Evolutionary conservation across 2,113 vertebrate genomes (phyloP).

Genomic region (Melanerpes aurifrons): DNA sequence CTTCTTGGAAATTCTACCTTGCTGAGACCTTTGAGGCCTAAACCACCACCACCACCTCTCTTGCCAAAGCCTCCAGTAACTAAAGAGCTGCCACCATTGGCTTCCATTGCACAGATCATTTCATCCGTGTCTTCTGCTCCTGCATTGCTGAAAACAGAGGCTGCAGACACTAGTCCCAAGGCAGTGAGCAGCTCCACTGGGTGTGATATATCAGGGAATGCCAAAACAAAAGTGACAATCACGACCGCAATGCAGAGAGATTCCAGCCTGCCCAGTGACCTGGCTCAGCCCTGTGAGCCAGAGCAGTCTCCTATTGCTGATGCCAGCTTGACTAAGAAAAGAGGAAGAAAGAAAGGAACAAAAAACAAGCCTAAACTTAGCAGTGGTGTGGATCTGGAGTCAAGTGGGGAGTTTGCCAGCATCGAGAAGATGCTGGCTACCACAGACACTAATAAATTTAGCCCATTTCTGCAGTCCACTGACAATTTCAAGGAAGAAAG

Average conservation of each 20-base stretch:
- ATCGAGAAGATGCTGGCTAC: conserved; percentile 98
- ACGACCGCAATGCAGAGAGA: not conserved
- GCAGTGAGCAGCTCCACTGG: not conserved
- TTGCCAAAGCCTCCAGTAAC: conserved; percentile 88
- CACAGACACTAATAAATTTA: conserved; percentile 95
- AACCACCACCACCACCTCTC: conserved; percentile 82
- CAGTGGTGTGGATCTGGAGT: conserved; percentile 88
- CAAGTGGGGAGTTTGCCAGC: conserved; percentile 97
- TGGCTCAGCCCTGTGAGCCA: conserved; percentile 10
- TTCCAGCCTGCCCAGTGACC: conserved; percentile 31
- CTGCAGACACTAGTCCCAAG: conserved; percentile 28
- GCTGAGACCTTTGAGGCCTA: conserved; percentile 85
- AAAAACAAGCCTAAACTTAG: conserved; percentile 69
- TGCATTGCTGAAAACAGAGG: conserved; percentile 86
- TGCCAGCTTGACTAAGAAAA: conserved; percentile 68
- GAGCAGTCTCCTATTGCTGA: conserved; percentile 52
- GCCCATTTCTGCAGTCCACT: conserved; percentile 87
- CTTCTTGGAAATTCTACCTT: conserved; percentile 70
- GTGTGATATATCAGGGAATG: conserved; percentile 62
- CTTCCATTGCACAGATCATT: conserved; percentile 98
- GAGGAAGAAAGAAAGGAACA: conserved; percentile 76
- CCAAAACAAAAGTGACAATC: conserved; percentile 62
- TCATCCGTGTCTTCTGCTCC: conserved; percentile 92
- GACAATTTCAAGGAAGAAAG: conserved; percentile 72
- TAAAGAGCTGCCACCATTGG: conserved; percentile 91